Conservation (phyloP, 2,797 vertebrate genomes). For the Acipenser transmontanus region DNA sequence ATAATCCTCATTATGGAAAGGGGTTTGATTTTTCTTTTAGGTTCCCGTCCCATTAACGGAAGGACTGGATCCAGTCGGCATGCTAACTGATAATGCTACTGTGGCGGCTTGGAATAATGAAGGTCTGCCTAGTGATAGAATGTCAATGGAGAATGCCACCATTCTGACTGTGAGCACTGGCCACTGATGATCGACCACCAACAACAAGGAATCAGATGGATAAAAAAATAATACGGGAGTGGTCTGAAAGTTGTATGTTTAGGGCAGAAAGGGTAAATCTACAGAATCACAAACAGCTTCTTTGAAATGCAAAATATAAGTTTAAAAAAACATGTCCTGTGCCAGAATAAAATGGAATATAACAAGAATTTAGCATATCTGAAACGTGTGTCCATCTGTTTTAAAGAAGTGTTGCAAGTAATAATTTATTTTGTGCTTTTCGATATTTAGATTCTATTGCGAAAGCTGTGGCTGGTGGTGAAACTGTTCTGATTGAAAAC, state of each 20-base stretch:
- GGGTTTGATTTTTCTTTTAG: slow-evolving; percentile 45
- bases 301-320: no score
- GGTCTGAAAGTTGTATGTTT: slow-evolving; percentile 65
- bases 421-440: slow-evolving; percentile 1
- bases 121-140: slow-evolving; percentile 72
- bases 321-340: no score
- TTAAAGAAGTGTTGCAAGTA: slow-evolving; percentile 3
- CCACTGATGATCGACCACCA: slow-evolving; percentile 79
- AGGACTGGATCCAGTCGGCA: slow-evolving; percentile 62
- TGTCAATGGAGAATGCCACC: slow-evolving; percentile 79
- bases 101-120: slow-evolving; percentile 74
- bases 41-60: slow-evolving; percentile 64
- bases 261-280: slow-evolving; percentile 64
- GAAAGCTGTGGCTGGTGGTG: slow-evolving; percentile 58
- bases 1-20: no score
- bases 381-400: not conserved
- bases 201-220: slow-evolving; percentile 79
- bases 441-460: slow-evolving; percentile 62
- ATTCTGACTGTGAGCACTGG: slow-evolving; percentile 75
- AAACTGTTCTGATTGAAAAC: slow-evolving; percentile 66
- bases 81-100: slow-evolving; percentile 69
- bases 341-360: no score
- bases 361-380: no score
- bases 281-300: no score
- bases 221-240: slow-evolving; percentile 65